Evolutionary conservation across 2,888 invertebrate species (phyloP), one percentile per base, ranked within the genome.

Genomic region (Coelinius sp.): DNA sequence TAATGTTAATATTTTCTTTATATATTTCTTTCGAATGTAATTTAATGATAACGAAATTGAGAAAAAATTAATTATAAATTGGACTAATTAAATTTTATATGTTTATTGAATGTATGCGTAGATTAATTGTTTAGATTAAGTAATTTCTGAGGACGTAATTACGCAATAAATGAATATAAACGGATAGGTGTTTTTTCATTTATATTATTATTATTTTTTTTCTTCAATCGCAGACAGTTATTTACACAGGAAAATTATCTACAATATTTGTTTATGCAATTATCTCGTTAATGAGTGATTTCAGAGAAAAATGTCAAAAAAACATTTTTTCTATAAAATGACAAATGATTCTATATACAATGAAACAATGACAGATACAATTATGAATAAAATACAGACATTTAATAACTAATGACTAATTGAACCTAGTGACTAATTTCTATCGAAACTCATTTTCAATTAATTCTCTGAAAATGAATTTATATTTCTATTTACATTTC

Each of bases 381-480:
- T 22, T 25, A 53, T 53, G 25, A 53, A 53, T 53, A 53, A 53
- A 24, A 53, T 53, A 24, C 52, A 53, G 27, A 24, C 52, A 52
- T 53, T 12, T 24, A 53, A 27, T 53, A n/a, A 41, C 5, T 5
- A 7, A 41, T 41, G n/a, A 41, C 53, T 53, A 53, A n/a, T n/a
- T 6, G 49, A 53, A 24, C 22, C n/a, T 25, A 53, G 6, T 5
- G n/a, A 14, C 53, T 53, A 53, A 53, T 5, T 53, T 53, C 53
- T 25, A 53, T 53, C 69, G 62, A 73, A 65, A 66, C 68, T 35
- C 41, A 38, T 66, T 53, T 46, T 17, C 27, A 25, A 68, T 44
- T 63, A 70, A 62, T 71, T 67, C 62, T 20, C 66, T 35, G 4
- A 12, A n/a, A n/a, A n/a, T n/a, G n/a, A n/a, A n/a, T n/a, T n/a